Evolutionary conservation across 2,888 invertebrate genomes (phyloP).

Genomic region (Rhaphigaster nebulosa): DNA sequence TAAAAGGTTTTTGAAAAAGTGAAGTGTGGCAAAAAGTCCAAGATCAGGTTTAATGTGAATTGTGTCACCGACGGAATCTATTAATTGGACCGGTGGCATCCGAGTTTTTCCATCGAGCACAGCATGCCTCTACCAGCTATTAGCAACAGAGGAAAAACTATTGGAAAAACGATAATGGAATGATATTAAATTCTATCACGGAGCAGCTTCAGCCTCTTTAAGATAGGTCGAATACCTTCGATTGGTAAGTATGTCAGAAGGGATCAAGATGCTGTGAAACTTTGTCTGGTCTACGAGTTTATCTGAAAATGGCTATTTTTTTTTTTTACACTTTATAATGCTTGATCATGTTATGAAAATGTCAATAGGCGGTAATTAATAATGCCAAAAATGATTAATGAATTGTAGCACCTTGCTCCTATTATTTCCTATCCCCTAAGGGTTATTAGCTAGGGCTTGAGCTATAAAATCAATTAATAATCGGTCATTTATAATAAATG

Average conservation of each 20-base stretch:
- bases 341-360: too few relatives aligned
- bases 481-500: too few relatives aligned
- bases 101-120: slow-evolving; percentile 59
- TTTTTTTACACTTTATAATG: too few relatives aligned
- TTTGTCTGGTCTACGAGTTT: not conserved
- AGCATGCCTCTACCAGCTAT: slow-evolving; percentile 61
- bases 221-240: slow-evolving; percentile 1
- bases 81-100: slow-evolving; percentile 62
- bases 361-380: too few relatives aligned
- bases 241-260: not conserved
- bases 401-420: too few relatives aligned
- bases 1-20: slow-evolving; percentile 20
- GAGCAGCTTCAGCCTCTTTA: slow-evolving; percentile 28
- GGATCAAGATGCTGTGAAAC: not conserved
- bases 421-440: too few relatives aligned
- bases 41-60: slow-evolving; percentile 60
- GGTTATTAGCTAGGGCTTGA: too few relatives aligned
- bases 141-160: slow-evolving; percentile 60
- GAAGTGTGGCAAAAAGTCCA: slow-evolving; percentile 22
- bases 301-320: too few relatives aligned
- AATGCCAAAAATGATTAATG: too few relatives aligned
- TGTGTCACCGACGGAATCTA: slow-evolving; percentile 63
- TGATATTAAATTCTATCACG: slow-evolving; percentile 63
- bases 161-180: slow-evolving; percentile 60
- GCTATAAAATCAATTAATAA: too few relatives aligned